Percentiles rank a stretch among this genome's conserved stretches.
Conservation (phyloP, 2,888 invertebrate species). For the Harpagoxenus sublaevis region DNA sequence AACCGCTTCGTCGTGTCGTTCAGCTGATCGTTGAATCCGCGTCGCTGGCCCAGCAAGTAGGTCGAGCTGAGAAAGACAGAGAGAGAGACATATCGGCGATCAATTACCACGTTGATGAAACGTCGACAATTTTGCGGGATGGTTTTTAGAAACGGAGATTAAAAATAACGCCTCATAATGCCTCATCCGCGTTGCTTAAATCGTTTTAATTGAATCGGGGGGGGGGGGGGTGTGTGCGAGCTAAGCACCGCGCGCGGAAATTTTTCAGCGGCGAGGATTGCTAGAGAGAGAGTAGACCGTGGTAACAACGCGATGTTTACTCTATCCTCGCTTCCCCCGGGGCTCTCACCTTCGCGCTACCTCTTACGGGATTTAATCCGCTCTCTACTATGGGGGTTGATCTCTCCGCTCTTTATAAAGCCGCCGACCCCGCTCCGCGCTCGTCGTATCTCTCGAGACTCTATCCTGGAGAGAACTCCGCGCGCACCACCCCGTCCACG, state of each 20-base stretch:
- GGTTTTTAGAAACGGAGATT: neutral
- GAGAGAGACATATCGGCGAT: neutral
- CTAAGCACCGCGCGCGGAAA: constrained; percentile 28
- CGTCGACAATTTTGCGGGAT: neutral
- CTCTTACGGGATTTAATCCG: constrained; percentile 59
- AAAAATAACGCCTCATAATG: constrained; percentile 21
- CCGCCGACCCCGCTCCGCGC: constrained; percentile 13
- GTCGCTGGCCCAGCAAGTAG: constrained; percentile 91
- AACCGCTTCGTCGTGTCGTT: constrained; percentile 92
- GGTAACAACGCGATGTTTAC: constrained; percentile 49
- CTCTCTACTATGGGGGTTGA: constrained; percentile 24
- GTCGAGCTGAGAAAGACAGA: constrained; percentile 89
- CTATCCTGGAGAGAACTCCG: neutral
- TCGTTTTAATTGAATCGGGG: constrained; percentile 40
- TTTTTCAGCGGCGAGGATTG: constrained; percentile 35
- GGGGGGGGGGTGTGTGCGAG: neutral
- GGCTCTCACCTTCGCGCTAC: constrained; percentile 40
- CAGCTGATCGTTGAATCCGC: constrained; percentile 92
- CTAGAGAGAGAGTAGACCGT: neutral
- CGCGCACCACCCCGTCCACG: constrained; percentile 8
- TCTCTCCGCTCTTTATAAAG: constrained; percentile 48
- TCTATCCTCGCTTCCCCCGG: constrained; percentile 20
- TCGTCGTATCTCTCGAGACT: constrained; percentile 8
- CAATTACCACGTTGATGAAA: neutral
- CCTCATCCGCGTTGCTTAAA: constrained; percentile 24